phyloP scores from a whole-genome alignment of 2,113 vertebrate genomes.

The Paratilapia polleni region DNA sequence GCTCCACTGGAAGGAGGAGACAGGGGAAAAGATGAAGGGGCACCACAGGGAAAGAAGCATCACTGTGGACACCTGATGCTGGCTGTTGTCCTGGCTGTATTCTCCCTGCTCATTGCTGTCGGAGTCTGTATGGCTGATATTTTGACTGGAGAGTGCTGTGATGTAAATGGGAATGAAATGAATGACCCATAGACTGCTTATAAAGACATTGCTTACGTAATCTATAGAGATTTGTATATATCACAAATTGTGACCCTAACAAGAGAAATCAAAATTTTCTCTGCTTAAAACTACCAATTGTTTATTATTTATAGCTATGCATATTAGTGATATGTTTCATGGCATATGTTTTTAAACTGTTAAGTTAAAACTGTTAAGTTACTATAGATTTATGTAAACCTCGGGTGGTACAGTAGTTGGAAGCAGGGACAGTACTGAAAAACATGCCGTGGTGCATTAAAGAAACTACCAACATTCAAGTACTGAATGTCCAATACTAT shows the following conservation, averaged over 20 bases:
- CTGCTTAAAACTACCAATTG: no score
- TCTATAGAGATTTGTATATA: neutral
- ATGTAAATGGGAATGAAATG: neutral
- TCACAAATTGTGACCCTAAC: neutral
- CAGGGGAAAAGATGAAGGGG: neutral
- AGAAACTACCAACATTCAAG: neutral
- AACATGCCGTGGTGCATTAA: neutral
- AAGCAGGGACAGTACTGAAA: neutral
- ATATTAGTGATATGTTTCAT: no score
- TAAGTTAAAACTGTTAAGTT: neutral
- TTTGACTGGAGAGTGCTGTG: neutral
- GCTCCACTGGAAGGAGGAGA: neutral
- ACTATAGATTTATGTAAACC: neutral
- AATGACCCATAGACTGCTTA: neutral
- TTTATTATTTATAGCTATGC: no score
- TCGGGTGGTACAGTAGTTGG: neutral
- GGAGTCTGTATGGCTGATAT: slow-evolving; percentile 21
- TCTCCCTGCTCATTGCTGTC: slow-evolving; percentile 6
- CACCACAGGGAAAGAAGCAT: neutral
- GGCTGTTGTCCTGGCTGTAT: slow-evolving; percentile 8
- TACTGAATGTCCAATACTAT: no score
- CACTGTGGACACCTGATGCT: slow-evolving; percentile 12
- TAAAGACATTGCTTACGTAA: neutral
- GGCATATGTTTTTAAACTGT: neutral
- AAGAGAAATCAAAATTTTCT: neutral